Percentiles rank a stretch among this genome's conserved stretches.
Conservation (phyloP, 2,113 vertebrate species). For the Indicator maculatus region DNA sequence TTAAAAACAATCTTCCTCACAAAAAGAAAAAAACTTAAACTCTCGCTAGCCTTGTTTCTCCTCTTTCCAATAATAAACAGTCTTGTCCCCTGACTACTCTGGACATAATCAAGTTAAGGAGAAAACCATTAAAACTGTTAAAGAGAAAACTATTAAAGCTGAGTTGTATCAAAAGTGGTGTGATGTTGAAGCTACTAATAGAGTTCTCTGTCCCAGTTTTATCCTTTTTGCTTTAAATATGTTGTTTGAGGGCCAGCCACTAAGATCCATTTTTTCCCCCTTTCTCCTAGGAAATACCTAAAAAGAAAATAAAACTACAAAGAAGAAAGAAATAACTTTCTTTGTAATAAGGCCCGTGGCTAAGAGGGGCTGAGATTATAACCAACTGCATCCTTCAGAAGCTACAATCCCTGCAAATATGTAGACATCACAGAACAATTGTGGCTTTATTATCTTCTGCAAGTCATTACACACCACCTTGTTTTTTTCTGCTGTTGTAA, state of each 20-base stretch:
- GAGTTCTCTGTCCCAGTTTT: neutral
- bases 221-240: slow-evolving; percentile 8
- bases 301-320: slow-evolving; percentile 8
- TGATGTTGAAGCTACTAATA: neutral
- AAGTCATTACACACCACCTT: neutral
- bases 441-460: neutral
- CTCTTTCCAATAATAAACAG: neutral
- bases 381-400: slow-evolving; percentile 2
- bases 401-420: neutral
- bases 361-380: neutral
- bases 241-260: neutral
- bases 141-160: neutral
- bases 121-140: neutral
- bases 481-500: neutral
- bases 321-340: neutral
- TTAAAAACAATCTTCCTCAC: neutral
- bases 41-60: neutral
- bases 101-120: neutral
- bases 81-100: neutral
- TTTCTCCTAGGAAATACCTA: neutral
- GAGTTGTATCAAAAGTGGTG: neutral
- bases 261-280: neutral
- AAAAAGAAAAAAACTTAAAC: neutral
- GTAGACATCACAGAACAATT: neutral
- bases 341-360: neutral